phyloP scores from a whole-genome alignment of 2,113 vertebrate species.

The Mus spicilegus region DNA sequence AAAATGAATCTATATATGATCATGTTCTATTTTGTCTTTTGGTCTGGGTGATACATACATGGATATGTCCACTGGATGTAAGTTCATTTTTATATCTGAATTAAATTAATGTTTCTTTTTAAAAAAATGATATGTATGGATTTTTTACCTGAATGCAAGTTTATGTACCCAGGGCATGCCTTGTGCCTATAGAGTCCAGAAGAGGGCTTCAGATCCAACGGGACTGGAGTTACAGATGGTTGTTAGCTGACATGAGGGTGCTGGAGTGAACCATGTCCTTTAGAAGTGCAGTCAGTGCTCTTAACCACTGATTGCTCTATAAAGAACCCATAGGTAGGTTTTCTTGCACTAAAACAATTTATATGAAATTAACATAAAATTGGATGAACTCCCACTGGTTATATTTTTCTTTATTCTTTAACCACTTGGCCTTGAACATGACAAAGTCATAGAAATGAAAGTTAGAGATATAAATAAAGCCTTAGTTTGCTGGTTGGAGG shows the following conservation, averaged over 20 bases:
- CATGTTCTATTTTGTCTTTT: background rate
- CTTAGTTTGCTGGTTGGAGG: background rate
- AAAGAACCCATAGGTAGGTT: background rate
- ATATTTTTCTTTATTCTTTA: constrained; percentile 13
- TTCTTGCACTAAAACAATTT: background rate
- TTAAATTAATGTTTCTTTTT: background rate
- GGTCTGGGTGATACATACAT: background rate
- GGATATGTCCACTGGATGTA: background rate
- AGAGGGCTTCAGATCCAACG: background rate
- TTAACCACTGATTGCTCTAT: background rate
- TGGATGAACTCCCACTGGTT: background rate
- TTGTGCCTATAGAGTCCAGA: background rate
- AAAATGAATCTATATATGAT: background rate
- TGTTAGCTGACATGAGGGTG: background rate
- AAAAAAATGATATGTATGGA: background rate
- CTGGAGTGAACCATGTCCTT: background rate
- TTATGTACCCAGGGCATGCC: background rate
- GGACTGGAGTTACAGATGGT: background rate
- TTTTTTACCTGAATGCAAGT: background rate
- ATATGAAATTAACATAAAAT: background rate
- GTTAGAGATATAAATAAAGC: background rate
- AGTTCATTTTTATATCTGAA: background rate
- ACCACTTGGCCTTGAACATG: background rate
- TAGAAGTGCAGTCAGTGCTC: background rate
- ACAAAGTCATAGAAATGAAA: background rate